Conservation (phyloP, 2,113 vertebrate genomes). For the Aspidoscelis tigris region DNA sequence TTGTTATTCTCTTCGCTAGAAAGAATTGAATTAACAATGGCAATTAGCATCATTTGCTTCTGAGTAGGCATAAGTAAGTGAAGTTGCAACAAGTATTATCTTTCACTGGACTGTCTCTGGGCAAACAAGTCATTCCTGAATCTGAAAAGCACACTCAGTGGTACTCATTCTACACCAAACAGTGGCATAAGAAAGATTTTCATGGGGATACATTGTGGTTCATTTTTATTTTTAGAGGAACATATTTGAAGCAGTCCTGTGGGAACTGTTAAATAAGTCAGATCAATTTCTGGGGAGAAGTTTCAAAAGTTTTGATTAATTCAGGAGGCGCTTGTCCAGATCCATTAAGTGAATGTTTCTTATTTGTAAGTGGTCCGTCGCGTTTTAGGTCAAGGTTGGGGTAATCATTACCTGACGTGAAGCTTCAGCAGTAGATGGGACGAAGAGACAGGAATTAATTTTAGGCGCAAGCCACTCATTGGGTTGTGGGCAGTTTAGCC, state of each 20-base stretch:
- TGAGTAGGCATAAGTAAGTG: neutral
- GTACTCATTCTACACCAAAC: neutral
- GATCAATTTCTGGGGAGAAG: neutral
- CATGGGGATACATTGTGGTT: neutral
- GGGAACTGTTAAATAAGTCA: neutral
- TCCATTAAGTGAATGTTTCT: neutral
- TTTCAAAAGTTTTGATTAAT: neutral
- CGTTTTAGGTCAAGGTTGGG: neutral
- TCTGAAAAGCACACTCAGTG: neutral
- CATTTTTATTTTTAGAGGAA: neutral
- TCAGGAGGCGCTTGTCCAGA: neutral
- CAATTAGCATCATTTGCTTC: neutral
- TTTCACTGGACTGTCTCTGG: neutral
- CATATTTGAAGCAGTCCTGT: neutral
- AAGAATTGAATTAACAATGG: neutral
- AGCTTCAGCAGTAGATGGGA: neutral
- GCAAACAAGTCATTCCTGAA: neutral
- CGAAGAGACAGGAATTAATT: neutral
- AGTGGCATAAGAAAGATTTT: neutral
- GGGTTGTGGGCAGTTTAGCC: neutral
- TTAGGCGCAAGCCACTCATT: neutral
- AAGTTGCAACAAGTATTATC: neutral
- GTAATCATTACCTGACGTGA: neutral
- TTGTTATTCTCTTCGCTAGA: neutral
- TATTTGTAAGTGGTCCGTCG: neutral